Base-by-base conservation (phyloP, 2,888 invertebrate species). In the Drosophila engyochracea region DNA sequence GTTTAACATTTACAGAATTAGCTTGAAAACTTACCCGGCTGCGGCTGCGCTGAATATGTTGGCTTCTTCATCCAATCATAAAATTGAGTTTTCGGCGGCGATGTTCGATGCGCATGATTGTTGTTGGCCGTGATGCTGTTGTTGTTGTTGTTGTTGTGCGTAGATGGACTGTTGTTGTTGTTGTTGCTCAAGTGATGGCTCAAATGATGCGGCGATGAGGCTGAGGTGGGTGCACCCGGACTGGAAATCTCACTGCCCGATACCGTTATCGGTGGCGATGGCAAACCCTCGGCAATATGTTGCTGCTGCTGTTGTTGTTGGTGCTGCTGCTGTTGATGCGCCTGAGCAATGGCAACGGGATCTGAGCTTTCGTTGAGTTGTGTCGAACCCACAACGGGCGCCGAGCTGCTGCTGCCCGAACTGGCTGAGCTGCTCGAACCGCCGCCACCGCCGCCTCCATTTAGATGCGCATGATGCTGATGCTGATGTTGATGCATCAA, bases 11-110 rank as follows among this genome's bases (percentile, higher is more conserved):
- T 30, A 25, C 49, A 49, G 16, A 25, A 33, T 12, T 3, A 31
- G 16, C 6, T 35, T 22, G 35, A 14, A 51, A 49, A 19, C 92
- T 91, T 81, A 97, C 97, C 97, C 94, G 97, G 97, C 93, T 96
- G 97, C 4, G 97, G 97, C 91, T 97, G 97, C 78, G 95, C 96
- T 91, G 97, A 97, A 93, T 97, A 97, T 61, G 97, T 96, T 0
- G 97, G 96, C 93, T 97, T 97, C 93, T 97, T 98, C 96, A 98
- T 98, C 98, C 98, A 98, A 88, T 97, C 97, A 93, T 96, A 98
- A 67, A 91, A 92, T 92, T 96, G 98, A 0, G 97, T 97, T 80
- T 97, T 95, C 28, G 96, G 95, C 35, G 96, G 96, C 47, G 96
- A 95, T 53, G 82, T 78, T 82, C 87, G 94, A 92, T 95, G 85